A percentile compares a stretch with the other conserved stretches of the same genome.
Evolutionary conservation across 2,888 invertebrate genomes (phyloP).

Genomic region (Thereva unica): DNA sequence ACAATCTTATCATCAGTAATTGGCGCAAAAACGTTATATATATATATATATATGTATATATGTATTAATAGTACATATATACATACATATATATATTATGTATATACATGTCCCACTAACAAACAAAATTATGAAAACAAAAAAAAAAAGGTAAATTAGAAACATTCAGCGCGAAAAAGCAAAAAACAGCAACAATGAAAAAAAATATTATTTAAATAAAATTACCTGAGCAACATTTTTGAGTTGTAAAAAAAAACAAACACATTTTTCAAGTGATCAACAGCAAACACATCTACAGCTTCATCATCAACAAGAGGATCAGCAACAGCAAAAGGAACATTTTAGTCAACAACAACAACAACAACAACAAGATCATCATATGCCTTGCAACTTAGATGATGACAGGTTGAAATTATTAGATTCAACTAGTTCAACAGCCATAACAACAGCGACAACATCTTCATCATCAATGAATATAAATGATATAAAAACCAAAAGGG

Average conservation of each 20-base stretch:
- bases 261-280: slow-evolving; percentile 38
- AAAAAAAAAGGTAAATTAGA: too few species aligned
- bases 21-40: too few species aligned
- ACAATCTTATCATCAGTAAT: too few species aligned
- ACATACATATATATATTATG: too few species aligned
- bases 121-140: too few species aligned
- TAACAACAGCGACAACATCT: background rate
- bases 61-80: too few species aligned
- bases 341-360: slow-evolving; percentile 27
- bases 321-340: slow-evolving; percentile 7
- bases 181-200: slow-evolving; percentile 36
- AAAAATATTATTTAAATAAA: slow-evolving; percentile 42
- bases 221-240: slow-evolving; percentile 1
- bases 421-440: background rate
- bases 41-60: too few species aligned
- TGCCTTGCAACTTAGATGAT: background rate
- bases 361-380: slow-evolving; percentile 27
- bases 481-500: too few species aligned
- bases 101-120: too few species aligned
- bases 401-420: background rate
- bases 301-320: background rate
- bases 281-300: slow-evolving; percentile 12
- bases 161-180: too few species aligned
- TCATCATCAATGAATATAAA: background rate
- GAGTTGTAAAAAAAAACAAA: slow-evolving; percentile 14